Evolutionary conservation across 2,888 invertebrate species (phyloP).

Genomic region (Andrena minutula): DNA sequence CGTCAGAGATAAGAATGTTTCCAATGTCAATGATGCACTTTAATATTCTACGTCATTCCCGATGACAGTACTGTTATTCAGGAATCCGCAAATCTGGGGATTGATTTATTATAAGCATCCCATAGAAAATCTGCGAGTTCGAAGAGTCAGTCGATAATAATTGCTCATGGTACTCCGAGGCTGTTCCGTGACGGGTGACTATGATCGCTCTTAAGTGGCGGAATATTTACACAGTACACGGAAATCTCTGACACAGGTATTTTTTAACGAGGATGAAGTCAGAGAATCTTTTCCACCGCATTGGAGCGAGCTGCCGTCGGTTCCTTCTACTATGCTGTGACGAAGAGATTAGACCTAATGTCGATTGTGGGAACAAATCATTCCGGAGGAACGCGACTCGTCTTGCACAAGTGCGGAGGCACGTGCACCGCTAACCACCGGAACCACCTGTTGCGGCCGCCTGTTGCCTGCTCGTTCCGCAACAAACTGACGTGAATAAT

Average conservation of each 20-base stretch:
- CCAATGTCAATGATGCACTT: no score
- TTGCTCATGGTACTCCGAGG: no score
- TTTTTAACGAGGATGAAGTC: neutral
- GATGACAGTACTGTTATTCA: no score
- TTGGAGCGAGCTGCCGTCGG: neutral
- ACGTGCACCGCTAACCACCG: conserved; percentile 45
- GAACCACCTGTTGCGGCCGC: conserved; percentile 70
- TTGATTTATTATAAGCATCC: no score
- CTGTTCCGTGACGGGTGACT: no score
- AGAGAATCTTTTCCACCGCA: neutral
- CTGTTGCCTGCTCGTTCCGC: conserved; percentile 66
- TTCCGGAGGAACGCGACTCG: conserved; percentile 58
- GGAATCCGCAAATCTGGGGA: no score
- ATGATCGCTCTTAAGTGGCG: no score
- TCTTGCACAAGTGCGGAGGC: conserved; percentile 62
- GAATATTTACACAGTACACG: no score
- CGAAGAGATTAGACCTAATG: conserved; percentile 17
- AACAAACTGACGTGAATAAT: conserved; percentile 65
- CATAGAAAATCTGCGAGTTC: no score
- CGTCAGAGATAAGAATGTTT: no score
- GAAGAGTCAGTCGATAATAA: no score
- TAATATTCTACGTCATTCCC: neutral
- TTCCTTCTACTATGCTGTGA: neutral
- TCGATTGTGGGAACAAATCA: conserved; percentile 49
- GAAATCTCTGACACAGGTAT: no score